Evolutionary conservation across 1,140 invertebrate species (phyloP).

Genomic region (Lepidurus arcticus): DNA sequence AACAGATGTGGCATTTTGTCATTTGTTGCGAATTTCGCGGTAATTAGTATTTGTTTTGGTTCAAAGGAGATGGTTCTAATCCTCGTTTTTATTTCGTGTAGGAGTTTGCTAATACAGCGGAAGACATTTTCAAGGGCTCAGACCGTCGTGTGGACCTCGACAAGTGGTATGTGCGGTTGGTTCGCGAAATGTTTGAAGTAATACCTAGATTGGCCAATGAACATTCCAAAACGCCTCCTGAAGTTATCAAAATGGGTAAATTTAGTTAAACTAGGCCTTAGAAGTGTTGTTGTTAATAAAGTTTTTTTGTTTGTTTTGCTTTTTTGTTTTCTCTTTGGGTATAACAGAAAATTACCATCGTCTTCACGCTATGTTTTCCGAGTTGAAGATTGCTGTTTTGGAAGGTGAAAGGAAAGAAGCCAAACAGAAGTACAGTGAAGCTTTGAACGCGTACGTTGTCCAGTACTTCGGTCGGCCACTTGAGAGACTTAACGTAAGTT

Average conservation of each 20-base stretch:
- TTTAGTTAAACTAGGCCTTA: slow-evolving; percentile 15
- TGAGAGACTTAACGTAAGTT: slow-evolving; percentile 85
- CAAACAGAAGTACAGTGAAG: slow-evolving; percentile 84
- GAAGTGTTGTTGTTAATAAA: slow-evolving; percentile 26
- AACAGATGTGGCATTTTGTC: slow-evolving; percentile 85
- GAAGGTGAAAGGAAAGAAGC: slow-evolving; percentile 85
- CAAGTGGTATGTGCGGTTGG: slow-evolving; percentile 85
- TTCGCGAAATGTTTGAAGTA: slow-evolving; percentile 77
- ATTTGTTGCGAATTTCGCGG: slow-evolving; percentile 85
- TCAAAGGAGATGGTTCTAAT: background rate
- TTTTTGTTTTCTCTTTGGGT: slow-evolving; percentile 32
- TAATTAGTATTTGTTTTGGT: slow-evolving; percentile 38
- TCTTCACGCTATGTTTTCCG: slow-evolving; percentile 76
- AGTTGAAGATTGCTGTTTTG: slow-evolving; percentile 84
- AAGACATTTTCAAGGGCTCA: slow-evolving; percentile 78
- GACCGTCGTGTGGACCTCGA: slow-evolving; percentile 90
- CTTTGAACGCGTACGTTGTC: slow-evolving; percentile 83
- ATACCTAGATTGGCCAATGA: slow-evolving; percentile 73
- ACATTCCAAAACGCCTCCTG: slow-evolving; percentile 86
- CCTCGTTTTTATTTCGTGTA: slow-evolving; percentile 42
- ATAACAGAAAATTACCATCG: slow-evolving; percentile 92
- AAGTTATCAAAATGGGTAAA: slow-evolving; percentile 87
- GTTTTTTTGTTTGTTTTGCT: slow-evolving; percentile 25
- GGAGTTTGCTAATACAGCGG: slow-evolving; percentile 79
- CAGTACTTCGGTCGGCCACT: slow-evolving; percentile 90